Evolutionary conservation across 2,888 invertebrate species (phyloP).

Genomic region (Trichacis sp.): DNA sequence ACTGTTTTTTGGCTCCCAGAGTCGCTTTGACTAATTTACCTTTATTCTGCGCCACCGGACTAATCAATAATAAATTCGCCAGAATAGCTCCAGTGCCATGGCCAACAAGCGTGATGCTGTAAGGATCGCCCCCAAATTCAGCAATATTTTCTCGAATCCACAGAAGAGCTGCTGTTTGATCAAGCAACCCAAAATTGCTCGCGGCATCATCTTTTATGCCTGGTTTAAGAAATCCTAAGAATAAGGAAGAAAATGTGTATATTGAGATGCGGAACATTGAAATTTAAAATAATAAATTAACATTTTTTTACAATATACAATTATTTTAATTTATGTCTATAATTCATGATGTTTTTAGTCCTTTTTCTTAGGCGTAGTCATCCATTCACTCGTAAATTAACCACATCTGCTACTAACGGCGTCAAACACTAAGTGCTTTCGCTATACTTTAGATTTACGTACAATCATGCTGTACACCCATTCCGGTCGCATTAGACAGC

Average conservation of each 20-base stretch:
- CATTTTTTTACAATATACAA: neutral
- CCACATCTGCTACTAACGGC: slow-evolving; percentile 7
- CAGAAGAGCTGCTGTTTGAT: slow-evolving; percentile 92
- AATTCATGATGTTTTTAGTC: neutral
- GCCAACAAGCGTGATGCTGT: slow-evolving; percentile 90
- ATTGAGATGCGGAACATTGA: too few relatives aligned
- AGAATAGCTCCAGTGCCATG: slow-evolving; percentile 96
- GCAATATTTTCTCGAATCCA: slow-evolving; percentile 96
- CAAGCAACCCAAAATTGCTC: slow-evolving; percentile 93
- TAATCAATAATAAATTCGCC: slow-evolving; percentile 92
- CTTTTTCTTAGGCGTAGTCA: neutral
- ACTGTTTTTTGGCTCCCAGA: too few relatives aligned
- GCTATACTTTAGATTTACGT: slow-evolving; percentile 61
- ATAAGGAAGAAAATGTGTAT: too few relatives aligned
- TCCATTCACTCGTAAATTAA: slow-evolving; percentile 16
- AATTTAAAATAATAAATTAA: too few relatives aligned
- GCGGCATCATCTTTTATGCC: slow-evolving; percentile 80
- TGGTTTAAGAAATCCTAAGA: slow-evolving; percentile 82
- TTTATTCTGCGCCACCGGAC: slow-evolving; percentile 79
- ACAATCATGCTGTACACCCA: slow-evolving; percentile 52
- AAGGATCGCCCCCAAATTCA: slow-evolving; percentile 90
- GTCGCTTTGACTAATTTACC: slow-evolving; percentile 61
- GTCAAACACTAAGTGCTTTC: slow-evolving; percentile 54
- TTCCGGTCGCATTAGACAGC: too few relatives aligned
- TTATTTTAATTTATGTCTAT: neutral